Evolutionary conservation across 2,888 invertebrate species (phyloP), one percentile per base, ranked within the genome.

Genomic region (Slavum lentiscoides): DNA sequence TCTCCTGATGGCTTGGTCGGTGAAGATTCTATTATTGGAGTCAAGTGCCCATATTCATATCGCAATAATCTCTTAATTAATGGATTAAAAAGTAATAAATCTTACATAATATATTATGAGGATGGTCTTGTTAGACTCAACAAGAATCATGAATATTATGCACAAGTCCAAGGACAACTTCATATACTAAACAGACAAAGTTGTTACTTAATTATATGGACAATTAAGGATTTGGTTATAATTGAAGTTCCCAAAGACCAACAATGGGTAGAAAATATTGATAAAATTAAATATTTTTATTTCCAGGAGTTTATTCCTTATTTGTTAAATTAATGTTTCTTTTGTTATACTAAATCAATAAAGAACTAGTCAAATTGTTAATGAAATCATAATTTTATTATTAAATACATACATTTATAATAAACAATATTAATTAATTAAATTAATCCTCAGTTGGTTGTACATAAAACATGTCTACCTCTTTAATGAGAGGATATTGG

Each of bases 401-500:
- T 53, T 13, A 2, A n/a, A n/a, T 53, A 53, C 9, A 53, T 53
- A 9, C 11, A 53, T 53, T 53, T 53, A 13, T 53, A 6, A 39
- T 53, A 53, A 13, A 9, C 2, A 53, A 53, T 53, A 6, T 53
- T 8, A 53, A 53, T 53, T 53, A 53, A 53, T 53, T 53, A 53
- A 53, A 13, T 53, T 53, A 9, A 8, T 8, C 5, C 15, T 53
- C 11, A 53, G 11, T 53, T 15, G 11, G 9, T 53, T 53, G 53
- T 49, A 68, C 49, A 23, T 68, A 68, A 68, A 68, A 68, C 17
- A 49, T 62, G 30, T 69, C 43, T n/a, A 81, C 73, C 21, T 77
- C 74, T 4, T 74, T 80, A 6, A 82, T 75, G 3, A 82, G 21
- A 2, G 74, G 69, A 76, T 72, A 70, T 21, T 75, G 39, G 9